These are phyloP conservation scores for Metopolophium dirhodum DNA, from an alignment of 1,140 invertebrate genomes.

Conservation along the genomic window DNA sequence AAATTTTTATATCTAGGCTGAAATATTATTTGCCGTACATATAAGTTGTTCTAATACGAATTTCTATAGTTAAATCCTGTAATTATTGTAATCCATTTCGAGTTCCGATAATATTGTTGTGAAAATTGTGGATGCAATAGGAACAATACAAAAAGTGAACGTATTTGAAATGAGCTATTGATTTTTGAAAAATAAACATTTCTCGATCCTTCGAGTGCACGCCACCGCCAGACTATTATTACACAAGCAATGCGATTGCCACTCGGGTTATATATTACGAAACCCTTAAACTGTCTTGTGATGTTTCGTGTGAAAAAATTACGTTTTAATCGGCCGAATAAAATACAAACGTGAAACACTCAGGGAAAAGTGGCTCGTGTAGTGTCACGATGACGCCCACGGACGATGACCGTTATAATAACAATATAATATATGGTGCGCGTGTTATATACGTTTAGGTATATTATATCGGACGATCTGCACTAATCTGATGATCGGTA, in stretches of 20 bases:
- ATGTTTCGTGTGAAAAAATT: slow-evolving; percentile 20
- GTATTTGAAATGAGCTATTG: no score
- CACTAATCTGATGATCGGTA: background rate
- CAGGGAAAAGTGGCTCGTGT: background rate
- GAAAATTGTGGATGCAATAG: background rate
- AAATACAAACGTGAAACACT: background rate
- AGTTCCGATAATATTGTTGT: background rate
- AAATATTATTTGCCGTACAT: background rate
- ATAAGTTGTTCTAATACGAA: background rate
- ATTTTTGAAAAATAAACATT: background rate
- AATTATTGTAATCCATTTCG: background rate
- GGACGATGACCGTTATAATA: slow-evolving; percentile 30
- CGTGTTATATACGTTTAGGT: background rate
- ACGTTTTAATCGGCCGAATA: background rate
- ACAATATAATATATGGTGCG: background rate
- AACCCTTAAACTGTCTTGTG: background rate
- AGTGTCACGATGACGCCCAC: slow-evolving; percentile 30
- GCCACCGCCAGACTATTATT: background rate
- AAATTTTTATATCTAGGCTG: background rate
- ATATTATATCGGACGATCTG: background rate
- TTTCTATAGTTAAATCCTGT: background rate
- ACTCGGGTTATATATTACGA: background rate
- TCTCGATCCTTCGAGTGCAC: background rate
- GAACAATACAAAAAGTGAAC: background rate
- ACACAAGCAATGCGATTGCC: background rate